Evolutionary conservation across 2,888 invertebrate genomes (phyloP).

Genomic region (Yponomeuta evonymella): DNA sequence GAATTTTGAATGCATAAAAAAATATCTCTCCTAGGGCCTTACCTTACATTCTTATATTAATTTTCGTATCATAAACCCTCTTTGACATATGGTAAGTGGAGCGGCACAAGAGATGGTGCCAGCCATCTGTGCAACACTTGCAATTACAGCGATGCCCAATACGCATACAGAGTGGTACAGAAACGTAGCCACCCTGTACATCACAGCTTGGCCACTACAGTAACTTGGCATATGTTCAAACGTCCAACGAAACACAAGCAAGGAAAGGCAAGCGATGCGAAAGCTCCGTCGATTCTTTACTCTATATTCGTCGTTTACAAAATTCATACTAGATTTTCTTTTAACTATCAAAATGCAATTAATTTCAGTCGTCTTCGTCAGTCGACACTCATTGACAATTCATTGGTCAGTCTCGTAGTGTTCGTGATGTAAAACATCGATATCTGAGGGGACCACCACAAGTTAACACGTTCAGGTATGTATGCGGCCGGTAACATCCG

Average conservation of each 20-base stretch:
- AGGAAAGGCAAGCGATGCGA: slow-evolving; percentile 49
- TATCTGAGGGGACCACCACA: neutral
- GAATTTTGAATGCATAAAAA: slow-evolving; percentile 73
- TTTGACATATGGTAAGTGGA: slow-evolving; percentile 21
- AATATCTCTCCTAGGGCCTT: slow-evolving; percentile 74
- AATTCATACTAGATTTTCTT: slow-evolving; percentile 36
- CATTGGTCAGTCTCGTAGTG: slow-evolving; percentile 44
- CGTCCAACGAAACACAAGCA: slow-evolving; percentile 53
- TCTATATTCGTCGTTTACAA: slow-evolving; percentile 23
- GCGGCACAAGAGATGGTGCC: neutral
- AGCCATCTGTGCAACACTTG: slow-evolving; percentile 50
- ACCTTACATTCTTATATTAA: slow-evolving; percentile 72
- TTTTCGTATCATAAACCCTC: slow-evolving; percentile 68
- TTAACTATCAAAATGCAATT: slow-evolving; percentile 58
- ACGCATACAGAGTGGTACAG: slow-evolving; percentile 22
- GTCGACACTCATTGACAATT: slow-evolving; percentile 32
- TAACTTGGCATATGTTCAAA: slow-evolving; percentile 62
- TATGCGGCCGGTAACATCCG: too few relatives aligned
- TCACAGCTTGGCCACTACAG: slow-evolving; percentile 43
- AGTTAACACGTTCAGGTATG: too few relatives aligned
- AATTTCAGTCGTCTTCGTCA: slow-evolving; percentile 51
- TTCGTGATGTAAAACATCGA: neutral
- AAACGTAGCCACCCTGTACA: neutral
- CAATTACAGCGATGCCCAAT: slow-evolving; percentile 34
- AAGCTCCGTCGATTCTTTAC: slow-evolving; percentile 13